Evolutionary conservation across 2,797 vertebrate species (phyloP), one percentile per base, ranked within the genome.

Genomic region (Cyprinella venusta): DNA sequence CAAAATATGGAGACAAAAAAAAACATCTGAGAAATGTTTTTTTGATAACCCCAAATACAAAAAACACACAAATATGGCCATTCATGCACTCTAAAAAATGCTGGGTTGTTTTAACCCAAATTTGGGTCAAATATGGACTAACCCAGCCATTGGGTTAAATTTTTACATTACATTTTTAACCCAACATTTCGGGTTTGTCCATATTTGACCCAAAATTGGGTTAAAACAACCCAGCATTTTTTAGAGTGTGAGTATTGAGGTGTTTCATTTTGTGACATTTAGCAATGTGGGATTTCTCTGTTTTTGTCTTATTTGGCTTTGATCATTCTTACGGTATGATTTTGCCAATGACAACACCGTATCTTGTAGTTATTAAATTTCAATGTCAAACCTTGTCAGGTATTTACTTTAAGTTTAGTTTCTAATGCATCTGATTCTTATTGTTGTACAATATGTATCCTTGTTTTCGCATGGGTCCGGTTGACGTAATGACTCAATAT

Each of bases 321-420:
- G 36, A 59, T 24, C 8, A 52, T 36, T 72, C 26, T 33, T 56
- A 75, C 15, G 4, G 30, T 54, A 21, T 48, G 9, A n/a, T n/a
- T 10, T 42, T 61, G 42, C 19, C 15, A 61, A n/a, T 76, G 38
- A 26, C 21, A 72, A 71, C 50, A 75, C 50, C 50, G 38, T 5
- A 54, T 75, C 6, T 38, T 75, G 13, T 59, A 76, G 74, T 42
- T 61, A 76, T 26, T 76, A 76, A 56, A 75, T 76, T 42, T 61
- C 5, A 26, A 15, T 19, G 8, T 63, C 16, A 76, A 21, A 63
- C 15, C 56, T 63, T 21, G 24, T 4, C 2, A 26, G 21, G 13
- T 21, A 24, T 76, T 63, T 45, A 18, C 15, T 76, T 63, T 5
- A 7, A 59, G n/a, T 59, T 24, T 59, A 24, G 21, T 59, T 59